A percentile compares a stretch with the other conserved stretches of the same genome.
Conservation (phyloP, 1,140 invertebrate genomes). For the Diabrotica virgifera region DNA sequence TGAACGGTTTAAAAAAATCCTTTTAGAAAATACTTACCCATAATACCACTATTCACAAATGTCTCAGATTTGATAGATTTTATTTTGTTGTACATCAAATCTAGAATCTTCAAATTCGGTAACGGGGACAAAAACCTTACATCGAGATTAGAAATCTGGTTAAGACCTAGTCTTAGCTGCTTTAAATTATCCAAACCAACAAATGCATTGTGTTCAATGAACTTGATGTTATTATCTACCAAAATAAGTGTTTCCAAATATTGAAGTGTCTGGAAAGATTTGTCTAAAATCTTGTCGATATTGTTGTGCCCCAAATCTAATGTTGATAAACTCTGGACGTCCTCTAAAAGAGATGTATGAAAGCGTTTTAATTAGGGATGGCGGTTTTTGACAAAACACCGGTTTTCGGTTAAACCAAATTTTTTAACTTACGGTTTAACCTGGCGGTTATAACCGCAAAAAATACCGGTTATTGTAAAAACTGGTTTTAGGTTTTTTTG, state of each 20-base stretch:
- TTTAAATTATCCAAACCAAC: neutral
- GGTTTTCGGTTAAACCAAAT: too few species aligned
- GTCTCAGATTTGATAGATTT: neutral
- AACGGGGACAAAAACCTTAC: neutral
- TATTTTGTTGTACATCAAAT: neutral
- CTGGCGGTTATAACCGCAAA: too few species aligned
- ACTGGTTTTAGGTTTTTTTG: too few species aligned
- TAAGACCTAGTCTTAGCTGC: neutral
- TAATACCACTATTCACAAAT: neutral
- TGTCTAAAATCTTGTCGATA: neutral
- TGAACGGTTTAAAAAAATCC: too few species aligned
- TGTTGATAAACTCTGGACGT: too few species aligned
- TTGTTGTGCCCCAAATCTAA: neutral
- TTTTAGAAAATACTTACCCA: neutral
- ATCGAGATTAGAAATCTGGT: neutral
- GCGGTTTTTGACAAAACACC: too few species aligned
- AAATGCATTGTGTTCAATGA: neutral
- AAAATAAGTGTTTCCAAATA: neutral
- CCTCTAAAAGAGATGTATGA: too few species aligned
- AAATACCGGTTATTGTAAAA: too few species aligned
- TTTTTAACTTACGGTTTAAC: too few species aligned
- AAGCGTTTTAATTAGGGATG: too few species aligned
- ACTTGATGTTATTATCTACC: neutral
- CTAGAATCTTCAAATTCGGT: neutral
- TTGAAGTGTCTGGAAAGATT: neutral